Evolutionary conservation across 1,140 invertebrate genomes (phyloP).

Genomic region (Ceratina calcarata): DNA sequence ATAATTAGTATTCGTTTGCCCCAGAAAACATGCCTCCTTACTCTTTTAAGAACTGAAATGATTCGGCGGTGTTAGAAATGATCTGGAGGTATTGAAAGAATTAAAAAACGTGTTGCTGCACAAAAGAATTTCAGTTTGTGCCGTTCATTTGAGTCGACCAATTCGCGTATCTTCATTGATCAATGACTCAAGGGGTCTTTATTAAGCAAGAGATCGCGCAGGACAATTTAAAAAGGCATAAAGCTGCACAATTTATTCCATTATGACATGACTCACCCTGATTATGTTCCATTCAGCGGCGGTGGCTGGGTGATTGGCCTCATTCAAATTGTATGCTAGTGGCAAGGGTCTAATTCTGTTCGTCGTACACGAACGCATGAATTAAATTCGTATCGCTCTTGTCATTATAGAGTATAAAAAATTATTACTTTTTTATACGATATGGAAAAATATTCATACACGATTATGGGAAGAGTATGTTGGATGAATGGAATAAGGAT

Average conservation of each 20-base stretch:
- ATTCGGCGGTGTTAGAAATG: background rate
- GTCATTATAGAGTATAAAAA: too few relatives aligned
- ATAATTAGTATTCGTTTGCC: background rate
- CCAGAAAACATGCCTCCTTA: background rate
- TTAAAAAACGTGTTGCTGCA: background rate
- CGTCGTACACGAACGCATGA: conserved; percentile 13
- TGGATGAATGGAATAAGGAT: background rate
- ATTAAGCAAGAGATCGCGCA: conserved; percentile 25
- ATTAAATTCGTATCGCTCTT: conserved; percentile 34
- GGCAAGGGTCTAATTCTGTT: conserved; percentile 36
- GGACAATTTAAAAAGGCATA: conserved; percentile 42
- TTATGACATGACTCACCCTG: conserved; percentile 46
- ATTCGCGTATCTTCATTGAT: conserved; percentile 7
- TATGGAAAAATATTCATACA: background rate
- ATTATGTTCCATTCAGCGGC: conserved; percentile 46
- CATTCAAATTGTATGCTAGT: conserved; percentile 44
- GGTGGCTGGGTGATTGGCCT: conserved; percentile 48
- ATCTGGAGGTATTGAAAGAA: background rate
- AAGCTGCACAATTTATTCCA: conserved; percentile 44
- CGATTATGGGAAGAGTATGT: background rate
- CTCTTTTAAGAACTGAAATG: background rate
- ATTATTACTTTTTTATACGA: background rate
- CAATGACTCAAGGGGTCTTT: conserved; percentile 6
- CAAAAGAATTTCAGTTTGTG: background rate
- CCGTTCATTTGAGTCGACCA: background rate